Evolutionary conservation across 92 coral and sea anemone genomes (phyloP).

Genomic region (Galaxea fascicularis): DNA sequence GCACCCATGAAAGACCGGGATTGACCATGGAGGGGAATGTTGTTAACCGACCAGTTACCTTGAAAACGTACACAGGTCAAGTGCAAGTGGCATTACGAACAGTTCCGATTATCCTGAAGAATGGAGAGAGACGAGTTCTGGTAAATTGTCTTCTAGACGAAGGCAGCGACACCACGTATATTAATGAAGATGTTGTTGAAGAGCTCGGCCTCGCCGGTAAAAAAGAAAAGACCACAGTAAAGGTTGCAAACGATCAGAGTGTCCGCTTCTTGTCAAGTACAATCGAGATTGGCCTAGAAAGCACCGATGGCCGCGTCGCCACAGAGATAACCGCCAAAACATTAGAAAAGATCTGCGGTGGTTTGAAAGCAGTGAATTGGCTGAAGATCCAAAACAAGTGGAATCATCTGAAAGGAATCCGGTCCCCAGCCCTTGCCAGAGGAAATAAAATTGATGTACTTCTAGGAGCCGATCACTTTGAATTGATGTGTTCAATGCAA

Average conservation of each 20-base stretch:
- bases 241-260: constrained; percentile 53
- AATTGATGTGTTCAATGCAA: constrained; percentile 53
- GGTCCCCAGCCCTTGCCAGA: too few species aligned
- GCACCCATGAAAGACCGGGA: constrained; percentile 15
- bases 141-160: constrained; percentile 69
- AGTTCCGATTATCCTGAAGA: constrained; percentile 47
- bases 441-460: constrained; percentile 57
- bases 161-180: constrained; percentile 66
- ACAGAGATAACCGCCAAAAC: constrained; percentile 62
- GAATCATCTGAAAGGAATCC: constrained; percentile 58
- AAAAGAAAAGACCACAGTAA: constrained; percentile 42
- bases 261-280: constrained; percentile 62
- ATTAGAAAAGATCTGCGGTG: constrained; percentile 63
- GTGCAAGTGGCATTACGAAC: constrained; percentile 52
- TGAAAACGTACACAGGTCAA: constrained; percentile 45
- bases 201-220: constrained; percentile 59
- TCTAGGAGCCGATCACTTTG: constrained; percentile 68
- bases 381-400: constrained; percentile 48
- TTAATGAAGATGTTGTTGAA: constrained; percentile 70
- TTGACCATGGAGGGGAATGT: constrained; percentile 10
- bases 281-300: constrained; percentile 63
- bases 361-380: constrained; percentile 70
- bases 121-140: constrained; percentile 49
- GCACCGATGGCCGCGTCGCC: constrained; percentile 64
- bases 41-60: constrained; percentile 16